phyloP scores from a whole-genome alignment of 2,113 vertebrate genomes.

The Neolamprologus falcicula region DNA sequence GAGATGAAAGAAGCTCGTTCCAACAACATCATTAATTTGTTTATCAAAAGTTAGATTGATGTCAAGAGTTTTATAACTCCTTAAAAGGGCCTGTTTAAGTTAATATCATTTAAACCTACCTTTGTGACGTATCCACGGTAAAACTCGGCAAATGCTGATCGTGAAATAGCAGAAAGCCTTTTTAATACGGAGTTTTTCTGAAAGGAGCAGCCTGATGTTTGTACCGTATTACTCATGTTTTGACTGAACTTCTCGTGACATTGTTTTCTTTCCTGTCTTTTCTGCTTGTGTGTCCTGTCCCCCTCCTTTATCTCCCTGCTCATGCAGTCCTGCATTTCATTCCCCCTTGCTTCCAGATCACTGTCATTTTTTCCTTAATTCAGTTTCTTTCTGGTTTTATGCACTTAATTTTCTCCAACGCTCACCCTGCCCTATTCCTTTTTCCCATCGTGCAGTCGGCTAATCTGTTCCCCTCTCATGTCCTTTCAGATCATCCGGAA shows the following conservation, averaged over 20 bases:
- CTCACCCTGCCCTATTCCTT: neutral
- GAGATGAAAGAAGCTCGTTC: neutral
- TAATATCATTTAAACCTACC: neutral
- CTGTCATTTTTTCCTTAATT: neutral
- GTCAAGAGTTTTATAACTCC: neutral
- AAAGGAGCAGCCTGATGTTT: neutral
- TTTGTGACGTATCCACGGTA: neutral
- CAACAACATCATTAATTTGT: neutral
- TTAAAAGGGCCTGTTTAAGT: neutral
- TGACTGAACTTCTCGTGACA: neutral
- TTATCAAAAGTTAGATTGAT: neutral
- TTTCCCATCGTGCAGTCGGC: neutral
- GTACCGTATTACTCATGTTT: neutral
- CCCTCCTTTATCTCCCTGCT: neutral
- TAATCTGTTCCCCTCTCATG: neutral
- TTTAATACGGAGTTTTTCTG: neutral
- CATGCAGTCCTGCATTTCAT: neutral
- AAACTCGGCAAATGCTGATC: neutral
- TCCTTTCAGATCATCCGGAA: conserved; percentile 89
- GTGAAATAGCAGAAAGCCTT: neutral
- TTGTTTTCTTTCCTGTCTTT: neutral
- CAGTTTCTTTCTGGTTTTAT: neutral
- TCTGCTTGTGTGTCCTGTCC: neutral
- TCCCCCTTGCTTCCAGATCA: neutral
- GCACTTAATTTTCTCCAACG: neutral